Conservation (phyloP, 2,888 invertebrate genomes). For the Eugnorisma glareosa region DNA sequence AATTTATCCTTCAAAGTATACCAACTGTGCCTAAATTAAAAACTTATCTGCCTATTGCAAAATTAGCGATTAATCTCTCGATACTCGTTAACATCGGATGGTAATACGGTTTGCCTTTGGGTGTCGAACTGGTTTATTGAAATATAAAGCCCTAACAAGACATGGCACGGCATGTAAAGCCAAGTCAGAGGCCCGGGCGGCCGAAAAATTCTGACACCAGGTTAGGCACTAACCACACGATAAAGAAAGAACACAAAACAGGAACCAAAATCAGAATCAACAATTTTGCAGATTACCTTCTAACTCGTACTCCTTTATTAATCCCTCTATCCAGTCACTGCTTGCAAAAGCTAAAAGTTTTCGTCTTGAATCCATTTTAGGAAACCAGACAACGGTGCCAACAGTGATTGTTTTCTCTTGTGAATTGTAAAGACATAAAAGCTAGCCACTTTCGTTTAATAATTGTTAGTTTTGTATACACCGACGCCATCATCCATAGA, state of each 20-base stretch:
- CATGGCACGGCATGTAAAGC: too few species aligned
- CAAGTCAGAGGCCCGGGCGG: too few species aligned
- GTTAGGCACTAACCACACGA: too few species aligned
- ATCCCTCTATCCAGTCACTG: constrained; percentile 66
- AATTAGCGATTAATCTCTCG: neutral
- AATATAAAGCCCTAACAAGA: too few species aligned
- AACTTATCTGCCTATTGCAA: neutral
- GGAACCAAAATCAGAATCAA: neutral
- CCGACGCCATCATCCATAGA: constrained; percentile 52
- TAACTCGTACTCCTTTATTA: constrained; percentile 68
- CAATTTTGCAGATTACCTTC: constrained; percentile 65
- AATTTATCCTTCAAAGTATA: neutral
- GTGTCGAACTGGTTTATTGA: too few species aligned
- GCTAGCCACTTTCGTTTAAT: constrained; percentile 48
- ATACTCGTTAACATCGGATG: neutral
- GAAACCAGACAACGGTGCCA: constrained; percentile 25
- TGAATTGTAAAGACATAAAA: constrained; percentile 28
- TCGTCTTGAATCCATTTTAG: constrained; percentile 44
- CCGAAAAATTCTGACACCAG: too few species aligned
- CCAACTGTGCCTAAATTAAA: neutral
- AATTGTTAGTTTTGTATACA: constrained; percentile 24
- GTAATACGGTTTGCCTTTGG: too few species aligned
- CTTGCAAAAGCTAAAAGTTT: constrained; percentile 32
- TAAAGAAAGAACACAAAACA: too few species aligned
- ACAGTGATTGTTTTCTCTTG: constrained; percentile 24